Conservation (phyloP, 1,140 invertebrate species). For the Orussus abietinus region DNA sequence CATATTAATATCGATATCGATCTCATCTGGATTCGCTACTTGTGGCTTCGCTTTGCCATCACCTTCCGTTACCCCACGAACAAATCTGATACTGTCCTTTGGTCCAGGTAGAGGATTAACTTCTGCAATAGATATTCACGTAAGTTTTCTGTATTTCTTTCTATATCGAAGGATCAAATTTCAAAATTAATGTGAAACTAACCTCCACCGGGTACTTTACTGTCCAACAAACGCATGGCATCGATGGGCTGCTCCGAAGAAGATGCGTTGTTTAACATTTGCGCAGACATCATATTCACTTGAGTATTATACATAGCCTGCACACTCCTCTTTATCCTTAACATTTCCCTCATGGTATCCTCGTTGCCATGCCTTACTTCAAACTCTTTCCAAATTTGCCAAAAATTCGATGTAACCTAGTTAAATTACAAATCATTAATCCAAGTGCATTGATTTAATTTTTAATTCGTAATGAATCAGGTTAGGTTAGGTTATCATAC, state of each 20-base stretch:
- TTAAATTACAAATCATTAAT: too few relatives aligned
- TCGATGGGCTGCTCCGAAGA: slow-evolving; percentile 70
- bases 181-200: slow-evolving; percentile 7
- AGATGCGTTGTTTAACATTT: slow-evolving; percentile 80
- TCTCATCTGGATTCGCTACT: slow-evolving; percentile 91
- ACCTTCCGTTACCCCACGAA: slow-evolving; percentile 81
- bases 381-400: slow-evolving; percentile 99
- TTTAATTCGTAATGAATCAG: too few relatives aligned
- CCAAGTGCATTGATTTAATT: too few relatives aligned
- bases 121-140: slow-evolving; percentile 13
- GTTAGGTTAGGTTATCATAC: slow-evolving; percentile 55
- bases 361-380: slow-evolving; percentile 99
- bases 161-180: slow-evolving; percentile 5
- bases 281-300: slow-evolving; percentile 97
- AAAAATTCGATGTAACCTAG: slow-evolving; percentile 86
- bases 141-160: too few relatives aligned
- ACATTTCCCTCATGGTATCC: slow-evolving; percentile 98
- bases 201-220: slow-evolving; percentile 60
- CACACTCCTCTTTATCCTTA: slow-evolving; percentile 95
- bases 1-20: slow-evolving; percentile 80
- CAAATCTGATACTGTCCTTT: slow-evolving; percentile 74
- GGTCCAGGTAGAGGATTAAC: slow-evolving; percentile 43
- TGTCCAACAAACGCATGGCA: slow-evolving; percentile 85
- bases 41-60: slow-evolving; percentile 63
- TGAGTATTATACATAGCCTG: slow-evolving; percentile 96